Evolutionary conservation across 1,140 invertebrate species (phyloP), one percentile per base, ranked within the genome.

Genomic region (Lutraria rhynchaena): DNA sequence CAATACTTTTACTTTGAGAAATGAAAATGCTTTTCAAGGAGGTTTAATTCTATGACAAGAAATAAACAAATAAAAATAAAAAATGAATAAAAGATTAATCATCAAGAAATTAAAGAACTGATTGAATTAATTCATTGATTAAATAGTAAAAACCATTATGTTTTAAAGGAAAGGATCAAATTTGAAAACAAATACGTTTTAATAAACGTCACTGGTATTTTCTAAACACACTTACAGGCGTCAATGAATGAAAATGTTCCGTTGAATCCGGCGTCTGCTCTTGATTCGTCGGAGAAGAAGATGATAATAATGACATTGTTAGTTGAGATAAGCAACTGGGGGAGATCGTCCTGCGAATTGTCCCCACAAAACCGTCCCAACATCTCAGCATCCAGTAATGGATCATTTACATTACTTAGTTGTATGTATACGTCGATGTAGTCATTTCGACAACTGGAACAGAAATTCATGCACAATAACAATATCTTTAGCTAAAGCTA

Each of bases 381-480:
- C 92, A 99, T 98, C 73, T 98, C 96, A 75, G 97, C 97, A 90
- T 97, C 97, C 93, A 99, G 96, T 92, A 99, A 94, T 70, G 92
- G 82, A 95, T 95, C 85, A 96, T 94, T 94, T 93, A 55, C 33
- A 41, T 57, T 57, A 17, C 84, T 84, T 33, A 99, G 95, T 93
- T 99, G 98, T 89, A 97, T 96, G 93, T 99, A 99, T 84, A 99
- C 94, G 94, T 99, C 98, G 94, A 99, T 95, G 93, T 98, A 98
- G 93, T 99, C 98, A 85, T 91, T 75, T 93, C 95, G 94, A 94
- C 98, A 99, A 93, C 97, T 99, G 92, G 46, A 60, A 31, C n/a
- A n/a, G n/a, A n/a, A n/a, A n/a, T n/a, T n/a, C n/a, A n/a, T n/a
- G n/a, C n/a, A n/a, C n/a, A n/a, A n/a, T n/a, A n/a, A n/a, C n/a